Percentiles rank a stretch among this genome's conserved stretches.
Evolutionary conservation across 1,140 invertebrate genomes (phyloP).

Genomic region (Drosophila repletoides): DNA sequence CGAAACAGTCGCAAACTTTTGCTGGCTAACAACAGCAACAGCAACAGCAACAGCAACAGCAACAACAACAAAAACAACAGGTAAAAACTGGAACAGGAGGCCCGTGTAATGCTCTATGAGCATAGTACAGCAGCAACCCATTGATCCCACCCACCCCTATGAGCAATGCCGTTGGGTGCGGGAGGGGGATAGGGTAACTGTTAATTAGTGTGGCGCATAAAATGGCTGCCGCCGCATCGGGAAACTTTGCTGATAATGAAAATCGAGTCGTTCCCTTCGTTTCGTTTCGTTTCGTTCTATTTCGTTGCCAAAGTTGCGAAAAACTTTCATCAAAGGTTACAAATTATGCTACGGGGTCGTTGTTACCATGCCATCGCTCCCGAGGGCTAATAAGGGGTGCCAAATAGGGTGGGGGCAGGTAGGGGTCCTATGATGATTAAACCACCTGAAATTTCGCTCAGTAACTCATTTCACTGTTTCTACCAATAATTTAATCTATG

Average conservation of each 20-base stretch:
- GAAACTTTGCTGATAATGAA: conserved; percentile 76
- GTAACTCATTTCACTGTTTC: conserved; percentile 21
- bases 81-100: conserved; percentile 1
- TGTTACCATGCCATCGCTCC: conserved; percentile 11
- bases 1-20: conserved; percentile 55
- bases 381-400: neutral
- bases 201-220: conserved; percentile 70
- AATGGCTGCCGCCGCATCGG: conserved; percentile 63
- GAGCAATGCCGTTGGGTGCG: no score
- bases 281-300: neutral
- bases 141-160: neutral
- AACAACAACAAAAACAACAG: neutral
- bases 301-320: conserved; percentile 60
- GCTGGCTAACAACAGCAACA: conserved; percentile 14
- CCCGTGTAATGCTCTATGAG: no score
- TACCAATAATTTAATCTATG: no score
- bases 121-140: neutral
- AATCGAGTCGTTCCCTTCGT: conserved; percentile 51
- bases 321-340: conserved; percentile 79
- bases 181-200: conserved; percentile 46
- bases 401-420: neutral
- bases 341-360: conserved; percentile 54
- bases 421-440: conserved; percentile 60
- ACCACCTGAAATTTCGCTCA: conserved; percentile 33
- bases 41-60: neutral